A percentile compares a stretch with the other conserved stretches of the same genome.
phyloP scores from a whole-genome alignment of 2,797 vertebrate genomes.

The Siniperca obscura region DNA sequence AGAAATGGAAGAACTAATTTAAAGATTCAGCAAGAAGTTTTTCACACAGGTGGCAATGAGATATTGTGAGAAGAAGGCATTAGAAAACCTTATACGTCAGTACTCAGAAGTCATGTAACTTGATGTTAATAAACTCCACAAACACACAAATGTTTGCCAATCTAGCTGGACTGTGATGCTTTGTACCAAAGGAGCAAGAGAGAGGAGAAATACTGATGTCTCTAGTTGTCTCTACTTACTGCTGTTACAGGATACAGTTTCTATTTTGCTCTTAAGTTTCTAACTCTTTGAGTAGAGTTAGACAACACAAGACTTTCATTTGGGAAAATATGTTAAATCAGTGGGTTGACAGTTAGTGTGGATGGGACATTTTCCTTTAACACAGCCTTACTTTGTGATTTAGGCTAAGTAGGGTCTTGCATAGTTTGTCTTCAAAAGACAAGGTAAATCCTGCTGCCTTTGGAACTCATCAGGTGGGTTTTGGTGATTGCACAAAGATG shows the following conservation, averaged over 20 bases:
- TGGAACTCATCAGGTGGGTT: background rate
- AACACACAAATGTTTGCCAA: background rate
- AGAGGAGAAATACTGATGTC: background rate
- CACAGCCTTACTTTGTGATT: background rate
- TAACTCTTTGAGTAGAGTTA: background rate
- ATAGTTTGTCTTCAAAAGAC: background rate
- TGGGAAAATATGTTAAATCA: background rate
- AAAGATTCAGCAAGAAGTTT: background rate
- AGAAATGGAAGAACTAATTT: background rate
- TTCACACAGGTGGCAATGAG: background rate
- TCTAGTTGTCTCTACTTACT: background rate
- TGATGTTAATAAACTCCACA: background rate
- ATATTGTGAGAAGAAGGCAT: background rate
- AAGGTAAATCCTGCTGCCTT: background rate
- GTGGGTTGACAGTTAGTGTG: background rate
- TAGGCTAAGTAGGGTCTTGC: background rate
- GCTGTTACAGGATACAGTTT: background rate
- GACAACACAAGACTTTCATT: background rate
- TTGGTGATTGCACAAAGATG: background rate
- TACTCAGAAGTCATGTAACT: background rate
- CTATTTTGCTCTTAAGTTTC: background rate
- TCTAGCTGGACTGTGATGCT: background rate
- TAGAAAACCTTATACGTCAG: background rate
- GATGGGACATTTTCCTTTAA: background rate
- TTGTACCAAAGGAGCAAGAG: background rate